Evolutionary conservation across 1,140 invertebrate genomes (phyloP), one percentile per base, ranked within the genome.

Genomic region (Zaprionus kolodkinae): DNA sequence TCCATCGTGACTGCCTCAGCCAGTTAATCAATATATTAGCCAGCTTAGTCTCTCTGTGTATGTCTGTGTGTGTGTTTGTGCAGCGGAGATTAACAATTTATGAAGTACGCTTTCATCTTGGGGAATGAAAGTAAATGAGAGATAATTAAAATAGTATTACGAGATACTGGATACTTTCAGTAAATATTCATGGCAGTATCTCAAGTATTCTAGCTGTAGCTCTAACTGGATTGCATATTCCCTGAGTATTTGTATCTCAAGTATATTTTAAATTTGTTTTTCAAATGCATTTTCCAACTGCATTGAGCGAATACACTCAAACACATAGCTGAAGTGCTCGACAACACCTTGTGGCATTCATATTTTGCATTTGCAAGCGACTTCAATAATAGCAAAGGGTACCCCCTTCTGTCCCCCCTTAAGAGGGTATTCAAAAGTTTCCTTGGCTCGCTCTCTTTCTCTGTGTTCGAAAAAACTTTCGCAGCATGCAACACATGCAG

Each of bases 21-120:
- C 73, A 71, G 61, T 65, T 84, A 88, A 88, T 88, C 80, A 88
- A 88, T 86, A 81, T 69, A 79, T 83, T 64, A 61, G 36, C 50
- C 57, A 36, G 17, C 63, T 43, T 52, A 68, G 55, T 68, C 12
- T 60, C 21, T 21, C 12, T 60, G 1, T 21, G 21, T 21, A 9
- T 48, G 9, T 50, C 9, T 15, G 40, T 45, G 7, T 50, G 17
- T 50, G 10, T 50, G 45, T 17, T 15, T 10, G 43, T 48, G 45
- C 15, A 10, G 17, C 3, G 45, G 17, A 50, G 17, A 50, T 50
- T 50, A 50, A 50, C 21, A 50, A 50, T 25, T 50, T 50, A 50
- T 50, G 17, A 17, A 50, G 15, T 50, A 12, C 17, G 45, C 17
- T 50, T 50, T 21, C 45, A 50, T 50, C 45, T 11, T 15, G 17